Conservation (phyloP, 1,140 invertebrate genomes). For the Lordiphosa mommai region DNA sequence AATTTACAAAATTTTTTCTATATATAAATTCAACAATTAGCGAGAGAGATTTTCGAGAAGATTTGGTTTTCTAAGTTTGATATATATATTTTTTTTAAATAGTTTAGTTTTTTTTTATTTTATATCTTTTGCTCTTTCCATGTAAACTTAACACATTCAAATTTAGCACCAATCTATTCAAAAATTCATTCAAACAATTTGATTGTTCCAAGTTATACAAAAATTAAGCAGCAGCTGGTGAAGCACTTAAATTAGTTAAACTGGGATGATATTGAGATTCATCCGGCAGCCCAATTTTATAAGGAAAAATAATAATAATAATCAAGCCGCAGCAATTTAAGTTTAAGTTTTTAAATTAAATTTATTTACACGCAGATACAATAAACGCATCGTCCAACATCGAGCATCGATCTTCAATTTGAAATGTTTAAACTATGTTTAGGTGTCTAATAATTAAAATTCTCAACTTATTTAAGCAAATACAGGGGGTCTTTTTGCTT, state of each 20-base stretch:
- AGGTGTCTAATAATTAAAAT: slow-evolving; percentile 9
- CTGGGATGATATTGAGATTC: too few relatives aligned
- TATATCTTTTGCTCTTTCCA: slow-evolving; percentile 27
- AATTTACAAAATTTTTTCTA: slow-evolving; percentile 61
- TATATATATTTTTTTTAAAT: slow-evolving; percentile 32
- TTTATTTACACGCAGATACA: slow-evolving; percentile 76
- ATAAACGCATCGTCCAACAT: slow-evolving; percentile 49
- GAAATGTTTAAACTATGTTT: slow-evolving; percentile 37
- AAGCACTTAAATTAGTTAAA: slow-evolving; percentile 62
- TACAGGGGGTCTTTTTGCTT: slow-evolving; percentile 70
- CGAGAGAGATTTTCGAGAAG: slow-evolving; percentile 54
- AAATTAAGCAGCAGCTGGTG: slow-evolving; percentile 37
- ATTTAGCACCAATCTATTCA: slow-evolving; percentile 78
- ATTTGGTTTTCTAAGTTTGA: neutral
- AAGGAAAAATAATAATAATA: slow-evolving; percentile 25
- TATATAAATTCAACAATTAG: slow-evolving; percentile 75
- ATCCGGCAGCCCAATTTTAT: neutral
- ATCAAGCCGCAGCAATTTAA: slow-evolving; percentile 51
- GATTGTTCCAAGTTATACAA: slow-evolving; percentile 76
- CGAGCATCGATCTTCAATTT: slow-evolving; percentile 33
- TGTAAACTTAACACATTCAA: slow-evolving; percentile 66
- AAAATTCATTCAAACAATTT: slow-evolving; percentile 76
- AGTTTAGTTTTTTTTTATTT: slow-evolving; percentile 22
- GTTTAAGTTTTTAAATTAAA: slow-evolving; percentile 65
- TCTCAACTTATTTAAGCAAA: slow-evolving; percentile 53